phyloP scores from a whole-genome alignment of 92 coral and sea anemone genomes.

The Pocillopora meandrina region DNA sequence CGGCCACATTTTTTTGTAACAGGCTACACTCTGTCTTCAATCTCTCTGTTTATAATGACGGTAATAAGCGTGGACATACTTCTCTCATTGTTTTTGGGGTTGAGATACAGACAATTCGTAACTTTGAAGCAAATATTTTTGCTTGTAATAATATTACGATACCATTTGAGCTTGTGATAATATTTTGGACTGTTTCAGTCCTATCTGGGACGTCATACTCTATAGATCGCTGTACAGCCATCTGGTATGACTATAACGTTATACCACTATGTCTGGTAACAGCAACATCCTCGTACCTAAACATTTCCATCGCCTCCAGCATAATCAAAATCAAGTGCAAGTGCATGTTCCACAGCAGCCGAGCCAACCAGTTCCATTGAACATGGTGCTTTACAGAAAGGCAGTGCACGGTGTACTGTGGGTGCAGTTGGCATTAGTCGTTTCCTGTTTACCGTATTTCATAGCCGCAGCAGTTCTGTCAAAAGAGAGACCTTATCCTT shows the following conservation, averaged over 20 bases:
- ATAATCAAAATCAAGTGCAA: no score
- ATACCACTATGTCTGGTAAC: background rate
- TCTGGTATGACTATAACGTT: background rate
- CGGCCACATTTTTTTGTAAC: background rate
- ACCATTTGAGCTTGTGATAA: background rate
- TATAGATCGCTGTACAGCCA: background rate
- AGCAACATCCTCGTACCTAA: no score
- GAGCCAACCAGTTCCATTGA: background rate
- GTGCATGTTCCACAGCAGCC: no score
- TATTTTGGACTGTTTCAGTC: background rate
- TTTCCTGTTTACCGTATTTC: no score
- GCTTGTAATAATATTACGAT: background rate
- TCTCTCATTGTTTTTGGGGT: slow-evolving; percentile 10
- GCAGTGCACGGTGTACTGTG: background rate
- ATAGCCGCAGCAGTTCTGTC: no score
- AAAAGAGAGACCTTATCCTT: no score
- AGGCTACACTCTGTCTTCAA: background rate
- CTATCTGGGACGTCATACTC: background rate
- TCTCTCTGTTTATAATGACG: slow-evolving; percentile 1
- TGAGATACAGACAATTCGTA: slow-evolving; percentile 27
- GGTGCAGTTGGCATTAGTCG: no score
- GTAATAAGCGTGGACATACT: slow-evolving; percentile 25
- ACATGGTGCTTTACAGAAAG: background rate
- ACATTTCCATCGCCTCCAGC: no score
- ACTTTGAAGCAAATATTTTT: background rate